Base-by-base conservation (phyloP, 2,888 invertebrate species). In the Anodontia alba region DNA sequence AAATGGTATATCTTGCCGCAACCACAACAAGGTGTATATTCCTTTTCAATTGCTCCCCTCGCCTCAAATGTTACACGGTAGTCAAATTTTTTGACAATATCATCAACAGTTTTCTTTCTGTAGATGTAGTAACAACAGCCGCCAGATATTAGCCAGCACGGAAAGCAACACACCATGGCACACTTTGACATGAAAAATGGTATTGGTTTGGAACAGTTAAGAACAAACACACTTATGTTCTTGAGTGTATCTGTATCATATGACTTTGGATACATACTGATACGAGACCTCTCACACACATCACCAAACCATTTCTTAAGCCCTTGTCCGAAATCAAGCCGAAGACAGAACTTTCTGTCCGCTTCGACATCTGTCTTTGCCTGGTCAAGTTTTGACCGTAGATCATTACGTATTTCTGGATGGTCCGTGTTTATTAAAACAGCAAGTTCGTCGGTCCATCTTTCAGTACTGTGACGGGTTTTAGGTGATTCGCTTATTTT, bases 381-480 rank as follows among this genome's bases (percentile, higher is more conserved):
- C n/a, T 51, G 51, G 5, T 12, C 51, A n/a, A 51, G 51, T 51
- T 51, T 51, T n/a, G 51, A 12, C 51, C 5, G 5, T n/a, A 51
- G 51, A 51, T 51, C 51, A n/a, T 51, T n/a, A 7, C 23, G 51
- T 51, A 51, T 51, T n/a, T 51, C 51, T 8, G 51, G 51, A n/a
- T 51, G 51, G 23, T 51, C 51, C 51, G 51, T 51, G 23, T 51
- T 51, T 12, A 51, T 51, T 7, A 51, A 7, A n/a, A 51, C 23
- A 51, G 51, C 51, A 10, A 51, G 51, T 51, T 51, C 51, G n/a
- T 51, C 51, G 5, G 51, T 51, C 51, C 51, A 51, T 51, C 51
- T 51, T n/a, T 51, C 51, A 51, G 51, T 51, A n/a, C 20, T 12
- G n/a, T n/a, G n/a, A n/a, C n/a, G n/a, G n/a, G n/a, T n/a, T 10